Base-by-base conservation (phyloP, 1,140 invertebrate genomes). In the Neodiprion pinetum region DNA sequence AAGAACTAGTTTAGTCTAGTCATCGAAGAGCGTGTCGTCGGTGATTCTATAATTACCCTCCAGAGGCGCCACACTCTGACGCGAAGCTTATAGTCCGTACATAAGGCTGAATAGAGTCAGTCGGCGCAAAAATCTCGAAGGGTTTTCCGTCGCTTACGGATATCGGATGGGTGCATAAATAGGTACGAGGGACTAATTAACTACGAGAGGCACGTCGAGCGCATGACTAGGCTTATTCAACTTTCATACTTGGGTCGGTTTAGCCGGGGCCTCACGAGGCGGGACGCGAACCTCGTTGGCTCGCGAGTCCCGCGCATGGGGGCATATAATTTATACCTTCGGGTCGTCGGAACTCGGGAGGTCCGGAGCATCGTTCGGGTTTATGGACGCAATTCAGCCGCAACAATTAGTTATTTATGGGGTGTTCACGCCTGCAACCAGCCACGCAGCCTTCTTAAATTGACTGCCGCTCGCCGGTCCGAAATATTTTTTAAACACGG, bases 261-360 rank as follows among this genome's bases (percentile, higher is more conserved):
- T 40, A 40, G 28, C n/a, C 7, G 47, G 12, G 72, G 79, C 78
- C 74, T 72, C 82, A 80, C 80, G 73, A 61, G 80, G 79, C 78
- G 80, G 80, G 81, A 79, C 79, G 79, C 81, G 77, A 83, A 78
- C 79, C 77, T 73, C 77, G 72, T 74, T 80, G 82, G 82, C 85
- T 81, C 81, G 82, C 80, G 83, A 86, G 82, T 80, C 81, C 77
- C 70, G 78, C 71, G 77, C 79, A 79, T 23, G 76, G 80, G 77
- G 76, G 74, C 78, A 80, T 80, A 86, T 86, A 86, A 86, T 85
- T 86, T 82, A 84, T 81, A 70, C 68, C 80, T 81, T 82, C 28
- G n/a, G 53, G 53, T 61, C 53, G 53, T 61, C 80, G 79, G 81
- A 77, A 83, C 78, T 77, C 83, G 70, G 76, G 76, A 75, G n/a